Conservation (phyloP, 2,888 invertebrate species). For the Pterostichus madidus region DNA sequence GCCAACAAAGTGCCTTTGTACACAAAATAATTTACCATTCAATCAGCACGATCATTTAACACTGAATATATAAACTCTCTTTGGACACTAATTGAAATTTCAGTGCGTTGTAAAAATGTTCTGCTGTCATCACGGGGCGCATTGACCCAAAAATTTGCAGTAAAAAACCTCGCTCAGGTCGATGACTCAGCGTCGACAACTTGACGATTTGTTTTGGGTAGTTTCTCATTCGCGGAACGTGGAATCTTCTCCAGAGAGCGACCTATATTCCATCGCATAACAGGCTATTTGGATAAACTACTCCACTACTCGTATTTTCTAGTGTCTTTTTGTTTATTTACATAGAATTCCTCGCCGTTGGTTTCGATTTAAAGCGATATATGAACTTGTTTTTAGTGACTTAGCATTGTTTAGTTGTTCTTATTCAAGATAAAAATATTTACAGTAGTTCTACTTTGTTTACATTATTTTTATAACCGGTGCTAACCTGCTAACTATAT, state of each 20-base stretch:
- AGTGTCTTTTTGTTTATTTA: constrained; percentile 26
- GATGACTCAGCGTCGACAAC: constrained; percentile 56
- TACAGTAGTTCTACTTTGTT: no score
- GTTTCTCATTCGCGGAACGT: constrained; percentile 57
- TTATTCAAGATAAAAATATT: no score
- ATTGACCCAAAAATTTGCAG: constrained; percentile 63
- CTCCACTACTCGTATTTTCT: constrained; percentile 18
- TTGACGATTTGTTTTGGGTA: constrained; percentile 61
- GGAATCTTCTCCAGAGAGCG: constrained; percentile 22
- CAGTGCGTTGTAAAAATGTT: constrained; percentile 59
- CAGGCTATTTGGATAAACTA: constrained; percentile 40
- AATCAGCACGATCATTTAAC: constrained; percentile 30
- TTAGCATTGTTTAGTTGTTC: no score
- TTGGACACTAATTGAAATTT: constrained; percentile 62
- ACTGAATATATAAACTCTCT: constrained; percentile 6
- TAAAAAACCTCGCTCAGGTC: constrained; percentile 43
- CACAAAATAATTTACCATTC: background rate
- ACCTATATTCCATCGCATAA: constrained; percentile 34
- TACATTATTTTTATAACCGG: no score
- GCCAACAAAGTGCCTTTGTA: constrained; percentile 1
- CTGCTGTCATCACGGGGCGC: constrained; percentile 62
- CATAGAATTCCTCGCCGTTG: background rate
- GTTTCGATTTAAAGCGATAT: background rate
- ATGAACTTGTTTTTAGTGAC: background rate
- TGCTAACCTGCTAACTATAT: no score